phyloP scores from a whole-genome alignment of 35 echinoderm and acorn worm species.

The Ophiothrix spiculata region DNA sequence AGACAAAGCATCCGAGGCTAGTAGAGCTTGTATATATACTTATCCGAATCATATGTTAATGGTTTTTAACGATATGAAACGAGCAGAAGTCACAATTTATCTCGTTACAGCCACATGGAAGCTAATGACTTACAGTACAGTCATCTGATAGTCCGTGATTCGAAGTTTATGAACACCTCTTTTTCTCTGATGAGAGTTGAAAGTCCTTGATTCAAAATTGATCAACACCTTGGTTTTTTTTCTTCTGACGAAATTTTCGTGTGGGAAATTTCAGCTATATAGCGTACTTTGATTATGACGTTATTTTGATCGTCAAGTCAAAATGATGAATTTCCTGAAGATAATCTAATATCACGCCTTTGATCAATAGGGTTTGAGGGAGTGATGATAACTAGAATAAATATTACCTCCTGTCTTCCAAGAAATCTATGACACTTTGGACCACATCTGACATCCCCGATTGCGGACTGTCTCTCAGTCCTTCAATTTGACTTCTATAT shows the following conservation, averaged over 20 bases:
- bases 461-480: constrained; percentile 47
- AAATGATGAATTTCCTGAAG: neutral
- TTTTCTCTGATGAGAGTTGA: no score
- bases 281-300: neutral
- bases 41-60: no score
- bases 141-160: no score
- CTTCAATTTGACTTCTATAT: constrained; percentile 70
- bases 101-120: no score
- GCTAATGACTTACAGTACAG: no score
- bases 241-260: neutral
- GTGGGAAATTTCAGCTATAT: neutral
- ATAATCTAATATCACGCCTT: neutral
- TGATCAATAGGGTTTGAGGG: no score
- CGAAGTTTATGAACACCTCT: no score
- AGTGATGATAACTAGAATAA: neutral
- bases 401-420: constrained; percentile 79
- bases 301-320: neutral
- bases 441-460: constrained; percentile 61
- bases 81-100: no score
- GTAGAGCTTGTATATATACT: no score
- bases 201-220: no score
- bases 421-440: constrained; percentile 68
- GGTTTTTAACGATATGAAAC: no score
- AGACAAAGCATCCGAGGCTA: no score
- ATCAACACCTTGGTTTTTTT: neutral